Percentiles rank a stretch among this genome's conserved stretches.
These are phyloP conservation scores for Thunnus albacares DNA, from an alignment of 2,797 vertebrate species.

Conservation along the genomic window DNA sequence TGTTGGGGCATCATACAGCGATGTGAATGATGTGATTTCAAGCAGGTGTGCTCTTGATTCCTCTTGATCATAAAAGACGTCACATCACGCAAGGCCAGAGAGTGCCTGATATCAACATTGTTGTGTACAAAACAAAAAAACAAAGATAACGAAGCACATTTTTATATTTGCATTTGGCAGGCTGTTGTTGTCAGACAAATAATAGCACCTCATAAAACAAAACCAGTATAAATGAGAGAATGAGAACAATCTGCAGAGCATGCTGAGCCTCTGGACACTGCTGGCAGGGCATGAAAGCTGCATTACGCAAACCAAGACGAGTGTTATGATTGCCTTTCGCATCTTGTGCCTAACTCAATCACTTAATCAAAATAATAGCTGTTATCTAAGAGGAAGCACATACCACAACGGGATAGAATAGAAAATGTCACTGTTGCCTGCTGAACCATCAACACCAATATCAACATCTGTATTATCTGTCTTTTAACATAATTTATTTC, in stretches of 20 bases:
- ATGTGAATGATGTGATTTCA: constrained; percentile 10
- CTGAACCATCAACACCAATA: background rate
- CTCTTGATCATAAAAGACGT: background rate
- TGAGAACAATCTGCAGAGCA: constrained; percentile 41
- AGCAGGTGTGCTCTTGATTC: constrained; percentile 27
- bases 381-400: constrained; percentile 5
- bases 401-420: background rate
- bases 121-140: background rate
- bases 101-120: constrained; percentile 1
- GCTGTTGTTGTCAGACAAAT: constrained; percentile 27
- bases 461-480: too few species aligned
- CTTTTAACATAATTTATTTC: background rate
- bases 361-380: constrained; percentile 15
- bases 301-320: constrained; percentile 27
- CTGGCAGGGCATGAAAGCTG: constrained; percentile 49
- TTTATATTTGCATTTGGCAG: constrained; percentile 25
- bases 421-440: background rate
- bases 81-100: background rate
- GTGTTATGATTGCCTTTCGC: constrained; percentile 9
- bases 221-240: constrained; percentile 23
- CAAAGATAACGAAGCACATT: background rate
- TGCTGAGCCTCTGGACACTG: constrained; percentile 16
- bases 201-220: constrained; percentile 28
- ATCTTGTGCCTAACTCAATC: constrained; percentile 24
- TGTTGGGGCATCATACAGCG: background rate